Evolutionary conservation across 2,888 invertebrate species (phyloP).

Genomic region (Nephrotoma flavescens): DNA sequence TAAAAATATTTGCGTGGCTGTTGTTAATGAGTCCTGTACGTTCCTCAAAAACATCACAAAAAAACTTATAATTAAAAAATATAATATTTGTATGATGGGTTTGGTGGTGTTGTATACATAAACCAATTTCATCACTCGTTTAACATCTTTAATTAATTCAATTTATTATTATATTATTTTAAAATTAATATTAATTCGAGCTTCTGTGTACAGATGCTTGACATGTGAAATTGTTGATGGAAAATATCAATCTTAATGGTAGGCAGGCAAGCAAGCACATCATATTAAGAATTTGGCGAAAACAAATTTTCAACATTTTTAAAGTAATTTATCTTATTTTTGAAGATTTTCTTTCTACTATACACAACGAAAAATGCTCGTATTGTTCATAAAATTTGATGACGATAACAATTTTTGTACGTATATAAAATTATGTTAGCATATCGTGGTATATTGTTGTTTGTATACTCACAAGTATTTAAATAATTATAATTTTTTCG

Average conservation of each 20-base stretch:
- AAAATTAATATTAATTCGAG: neutral
- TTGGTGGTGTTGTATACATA: neutral
- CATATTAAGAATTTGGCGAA: neutral
- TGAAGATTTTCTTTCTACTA: neutral
- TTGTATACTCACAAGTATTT: neutral
- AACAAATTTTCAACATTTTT: neutral
- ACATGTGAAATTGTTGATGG: neutral
- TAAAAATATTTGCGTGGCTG: neutral
- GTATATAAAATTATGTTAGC: neutral
- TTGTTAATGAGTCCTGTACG: neutral
- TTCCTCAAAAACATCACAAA: neutral
- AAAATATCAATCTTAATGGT: neutral
- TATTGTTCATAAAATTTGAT: neutral
- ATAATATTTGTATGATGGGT: neutral
- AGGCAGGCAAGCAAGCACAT: neutral
- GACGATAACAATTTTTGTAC: neutral
- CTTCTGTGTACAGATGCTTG: neutral
- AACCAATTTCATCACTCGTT: neutral
- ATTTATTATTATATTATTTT: neutral
- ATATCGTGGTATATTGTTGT: neutral
- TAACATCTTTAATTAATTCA: neutral
- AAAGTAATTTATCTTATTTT: neutral
- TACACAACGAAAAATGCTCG: neutral
- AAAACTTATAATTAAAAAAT: too few species aligned
- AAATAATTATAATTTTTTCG: neutral